These are phyloP conservation scores for Hemiprocne comata DNA, from an alignment of 2,113 vertebrate species.

Conservation along the genomic window DNA sequence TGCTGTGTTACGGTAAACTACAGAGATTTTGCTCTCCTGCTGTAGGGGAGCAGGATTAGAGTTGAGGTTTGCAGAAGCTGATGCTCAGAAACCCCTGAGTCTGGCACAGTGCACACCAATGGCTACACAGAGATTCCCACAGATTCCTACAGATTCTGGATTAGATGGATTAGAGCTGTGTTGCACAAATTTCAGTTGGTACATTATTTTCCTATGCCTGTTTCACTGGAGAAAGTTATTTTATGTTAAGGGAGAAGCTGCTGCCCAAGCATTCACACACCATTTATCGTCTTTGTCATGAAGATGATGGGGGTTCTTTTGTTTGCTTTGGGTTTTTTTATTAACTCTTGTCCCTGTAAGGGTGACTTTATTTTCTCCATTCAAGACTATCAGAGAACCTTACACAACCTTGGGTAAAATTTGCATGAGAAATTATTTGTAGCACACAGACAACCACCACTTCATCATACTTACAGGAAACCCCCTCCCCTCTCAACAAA, in stretches of 20 bases:
- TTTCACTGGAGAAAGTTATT: neutral
- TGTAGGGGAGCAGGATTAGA: neutral
- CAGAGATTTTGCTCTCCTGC: neutral
- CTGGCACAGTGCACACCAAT: rapidly evolving
- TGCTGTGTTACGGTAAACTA: neutral
- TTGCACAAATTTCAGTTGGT: neutral
- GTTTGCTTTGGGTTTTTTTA: neutral
- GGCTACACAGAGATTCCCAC: neutral
- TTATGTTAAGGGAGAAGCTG: neutral
- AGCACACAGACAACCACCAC: neutral
- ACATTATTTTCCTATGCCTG: neutral
- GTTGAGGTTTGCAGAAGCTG: neutral
- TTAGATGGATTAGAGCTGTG: neutral
- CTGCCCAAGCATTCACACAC: too few relatives aligned
- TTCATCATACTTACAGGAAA: slow-evolving; percentile 9
- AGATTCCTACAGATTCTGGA: neutral
- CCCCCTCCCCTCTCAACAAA: neutral
- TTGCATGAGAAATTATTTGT: slow-evolving; percentile 22
- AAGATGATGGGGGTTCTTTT: neutral
- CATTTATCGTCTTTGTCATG: neutral
- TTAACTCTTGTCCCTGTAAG: neutral
- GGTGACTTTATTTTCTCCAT: neutral
- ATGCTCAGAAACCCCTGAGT: neutral
- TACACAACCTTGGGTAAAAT: neutral
- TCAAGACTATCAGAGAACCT: neutral